Conservation (phyloP, 2,113 vertebrate genomes). For the Thalassarche chlororhynchos region DNA sequence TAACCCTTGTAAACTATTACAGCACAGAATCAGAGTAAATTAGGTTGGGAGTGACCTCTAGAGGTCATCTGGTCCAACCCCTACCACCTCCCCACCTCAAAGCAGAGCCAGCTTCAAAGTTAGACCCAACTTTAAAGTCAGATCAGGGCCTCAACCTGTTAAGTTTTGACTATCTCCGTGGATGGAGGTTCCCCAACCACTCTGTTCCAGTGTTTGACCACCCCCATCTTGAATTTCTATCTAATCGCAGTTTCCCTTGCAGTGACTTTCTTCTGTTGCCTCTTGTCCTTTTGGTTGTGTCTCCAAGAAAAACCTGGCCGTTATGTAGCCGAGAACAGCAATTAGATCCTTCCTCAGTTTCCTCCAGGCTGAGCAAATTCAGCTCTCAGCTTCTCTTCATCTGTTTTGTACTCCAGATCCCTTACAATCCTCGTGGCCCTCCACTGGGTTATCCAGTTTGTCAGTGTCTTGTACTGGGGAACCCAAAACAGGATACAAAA, state of each 20-base stretch:
- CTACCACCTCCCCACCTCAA: neutral
- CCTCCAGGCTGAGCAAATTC: neutral
- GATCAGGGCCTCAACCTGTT: neutral
- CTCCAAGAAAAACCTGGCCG: neutral
- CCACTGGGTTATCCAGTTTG: neutral
- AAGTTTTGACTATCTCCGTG: neutral
- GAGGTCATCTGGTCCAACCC: neutral
- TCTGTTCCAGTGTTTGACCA: neutral
- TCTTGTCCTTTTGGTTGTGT: neutral
- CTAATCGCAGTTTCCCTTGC: neutral
- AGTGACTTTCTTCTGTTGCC: neutral
- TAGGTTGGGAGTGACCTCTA: neutral
- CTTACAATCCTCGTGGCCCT: neutral
- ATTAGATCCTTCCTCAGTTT: neutral
- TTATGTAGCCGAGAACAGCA: neutral
- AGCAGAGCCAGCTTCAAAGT: neutral
- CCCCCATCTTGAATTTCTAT: neutral
- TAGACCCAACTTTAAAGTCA: neutral
- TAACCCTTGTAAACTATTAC: neutral
- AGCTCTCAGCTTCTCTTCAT: neutral
- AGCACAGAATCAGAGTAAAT: neutral
- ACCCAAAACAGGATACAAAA: neutral
- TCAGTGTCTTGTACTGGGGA: neutral
- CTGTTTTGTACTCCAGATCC: neutral
- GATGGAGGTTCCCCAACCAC: neutral